Conservation (phyloP, 1,140 invertebrate genomes). For the Drosophila rhopaloa region DNA sequence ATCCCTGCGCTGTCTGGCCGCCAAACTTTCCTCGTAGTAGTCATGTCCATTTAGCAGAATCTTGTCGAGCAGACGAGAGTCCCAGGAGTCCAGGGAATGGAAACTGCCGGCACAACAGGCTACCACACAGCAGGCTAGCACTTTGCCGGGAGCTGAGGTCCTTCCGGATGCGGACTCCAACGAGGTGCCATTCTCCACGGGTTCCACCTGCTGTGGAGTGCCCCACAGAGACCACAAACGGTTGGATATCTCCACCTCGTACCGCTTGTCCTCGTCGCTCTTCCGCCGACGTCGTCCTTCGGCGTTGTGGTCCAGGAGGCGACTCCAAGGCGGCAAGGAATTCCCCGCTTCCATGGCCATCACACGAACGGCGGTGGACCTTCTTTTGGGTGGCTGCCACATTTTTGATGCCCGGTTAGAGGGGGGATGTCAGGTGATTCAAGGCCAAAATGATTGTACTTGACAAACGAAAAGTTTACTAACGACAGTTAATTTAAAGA, state of each 20-base stretch:
- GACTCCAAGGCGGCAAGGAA: constrained; percentile 27
- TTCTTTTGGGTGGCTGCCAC: background rate
- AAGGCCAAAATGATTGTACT: background rate
- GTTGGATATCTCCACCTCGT: constrained; percentile 38
- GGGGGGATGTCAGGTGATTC: background rate
- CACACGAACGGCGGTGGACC: background rate
- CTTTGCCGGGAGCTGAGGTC: background rate
- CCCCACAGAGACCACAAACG: constrained; percentile 44
- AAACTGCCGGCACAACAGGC: constrained; percentile 86
- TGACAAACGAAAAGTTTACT: no score
- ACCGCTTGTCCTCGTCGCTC: background rate
- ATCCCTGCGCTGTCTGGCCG: constrained; percentile 72
- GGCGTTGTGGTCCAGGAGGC: constrained; percentile 8
- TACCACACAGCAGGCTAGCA: constrained; percentile 85
- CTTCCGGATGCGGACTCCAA: background rate
- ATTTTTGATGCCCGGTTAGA: background rate
- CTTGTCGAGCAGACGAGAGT: constrained; percentile 85
- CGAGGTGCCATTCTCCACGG: background rate
- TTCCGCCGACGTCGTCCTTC: background rate
- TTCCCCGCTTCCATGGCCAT: background rate
- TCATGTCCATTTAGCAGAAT: constrained; percentile 85
- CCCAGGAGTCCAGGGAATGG: constrained; percentile 86
- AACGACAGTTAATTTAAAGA: no score
- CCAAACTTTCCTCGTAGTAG: constrained; percentile 85
- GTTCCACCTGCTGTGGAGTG: background rate